phyloP scores from a whole-genome alignment of 2,888 invertebrate genomes.

The Leptarthrus brevirostris region DNA sequence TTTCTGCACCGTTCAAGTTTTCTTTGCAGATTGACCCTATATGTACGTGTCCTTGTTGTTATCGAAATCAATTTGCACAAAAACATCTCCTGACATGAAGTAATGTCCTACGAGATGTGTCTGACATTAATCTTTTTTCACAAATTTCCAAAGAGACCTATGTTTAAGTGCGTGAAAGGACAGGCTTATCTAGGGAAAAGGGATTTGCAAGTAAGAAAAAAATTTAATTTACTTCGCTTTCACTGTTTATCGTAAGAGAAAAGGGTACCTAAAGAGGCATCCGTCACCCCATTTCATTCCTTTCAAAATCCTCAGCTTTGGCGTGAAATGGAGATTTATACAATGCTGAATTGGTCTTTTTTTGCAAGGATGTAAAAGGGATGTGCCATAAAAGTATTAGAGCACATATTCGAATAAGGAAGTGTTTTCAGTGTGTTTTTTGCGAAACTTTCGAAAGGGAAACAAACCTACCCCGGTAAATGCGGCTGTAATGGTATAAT shows the following conservation, averaged over 20 bases:
- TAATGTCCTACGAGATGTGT: not conserved
- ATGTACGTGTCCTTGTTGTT: too few relatives aligned
- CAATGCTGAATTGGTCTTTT: slow-evolving; percentile 52
- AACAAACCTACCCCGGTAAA: not conserved
- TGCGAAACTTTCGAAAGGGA: not conserved
- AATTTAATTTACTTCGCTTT: slow-evolving; percentile 54
- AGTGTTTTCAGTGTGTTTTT: slow-evolving; percentile 23
- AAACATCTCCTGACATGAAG: too few relatives aligned
- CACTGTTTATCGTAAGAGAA: slow-evolving; percentile 45
- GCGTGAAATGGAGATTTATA: slow-evolving; percentile 54
- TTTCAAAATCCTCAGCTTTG: slow-evolving; percentile 43
- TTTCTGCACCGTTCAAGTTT: too few relatives aligned
- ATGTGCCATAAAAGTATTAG: slow-evolving; percentile 47
- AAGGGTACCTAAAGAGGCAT: slow-evolving; percentile 51
- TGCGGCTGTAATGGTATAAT: not conserved
- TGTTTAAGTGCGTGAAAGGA: not conserved
- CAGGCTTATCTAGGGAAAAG: slow-evolving; percentile 26
- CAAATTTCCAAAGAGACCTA: slow-evolving; percentile 12
- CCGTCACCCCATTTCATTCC: slow-evolving; percentile 52
- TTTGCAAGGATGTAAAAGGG: slow-evolving; percentile 41
- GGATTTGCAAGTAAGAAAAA: slow-evolving; percentile 45
- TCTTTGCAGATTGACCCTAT: too few relatives aligned
- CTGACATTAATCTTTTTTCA: slow-evolving; percentile 40
- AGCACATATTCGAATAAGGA: slow-evolving; percentile 37
- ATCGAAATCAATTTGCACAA: too few relatives aligned